Evolutionary conservation across 2,888 invertebrate species (phyloP), one percentile per base, ranked within the genome.

Genomic region (Acronicta aceris): DNA sequence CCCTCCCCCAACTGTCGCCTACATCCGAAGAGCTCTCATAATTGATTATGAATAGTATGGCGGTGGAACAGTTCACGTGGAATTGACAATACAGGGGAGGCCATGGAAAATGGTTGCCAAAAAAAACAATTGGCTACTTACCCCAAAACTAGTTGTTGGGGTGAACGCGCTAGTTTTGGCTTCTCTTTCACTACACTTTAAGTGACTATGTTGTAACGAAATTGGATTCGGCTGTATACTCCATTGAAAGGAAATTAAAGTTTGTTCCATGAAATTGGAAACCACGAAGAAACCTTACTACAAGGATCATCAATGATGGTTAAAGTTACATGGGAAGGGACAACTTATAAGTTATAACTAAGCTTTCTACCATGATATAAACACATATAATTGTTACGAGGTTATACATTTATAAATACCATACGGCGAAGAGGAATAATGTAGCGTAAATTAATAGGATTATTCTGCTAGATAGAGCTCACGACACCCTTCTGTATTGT

Each of bases 401-500:
- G 59, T 64, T 78, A 71, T 71, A 71, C 58, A 65, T 63, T 66
- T 78, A 71, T 71, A 73, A 59, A 65, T 62, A 70, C 42, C 47
- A 61, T 42, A 65, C 54, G 49, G 47, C 38, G 54, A 70, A 54
- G 54, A 70, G 75, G 66, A 79, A 77, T 74, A 70, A 64, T 46
- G 62, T 74, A 74, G 75, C 74, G 78, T 77, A 78, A 75, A 81
- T 78, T 71, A 83, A 84, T 82, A 81, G 76, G 76, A 84, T 87
- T 84, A 86, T 84, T 83, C 78, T 81, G 69, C 79, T 66, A 81
- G 73, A 70, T 66, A 81, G 73, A 70, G 53, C 75, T 69, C 75
- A 73, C 70, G 64, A 60, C 61, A 71, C 73, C 77, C 78, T 53
- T 58, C 47, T 53, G 66, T 70, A 64, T 79, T 77, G 67, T 74